Base-by-base conservation (phyloP, 2,888 invertebrate species). In the Sphaerophoria rueppellii region DNA sequence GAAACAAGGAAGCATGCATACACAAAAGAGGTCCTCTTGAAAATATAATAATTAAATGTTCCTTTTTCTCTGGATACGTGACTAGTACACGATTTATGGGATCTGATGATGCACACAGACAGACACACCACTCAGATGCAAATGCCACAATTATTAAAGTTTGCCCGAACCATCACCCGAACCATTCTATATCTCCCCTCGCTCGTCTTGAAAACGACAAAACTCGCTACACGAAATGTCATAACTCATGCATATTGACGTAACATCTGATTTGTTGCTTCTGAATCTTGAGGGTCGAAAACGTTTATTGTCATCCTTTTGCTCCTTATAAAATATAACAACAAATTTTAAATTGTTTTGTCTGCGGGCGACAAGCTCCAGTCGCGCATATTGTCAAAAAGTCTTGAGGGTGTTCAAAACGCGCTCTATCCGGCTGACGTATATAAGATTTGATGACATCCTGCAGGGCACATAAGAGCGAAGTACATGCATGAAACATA, bases 41-140 rank as follows among this genome's bases (percentile, higher is more conserved):
- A 75, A 75, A 75, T 72, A 83, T 69, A 67, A 85, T 85, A 76
- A 85, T 85, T 85, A 85, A 81, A 85, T 85, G 75, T 81, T 73
- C 58, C 24, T 73, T 55, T 52, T 54, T 63, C 58, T 52, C 34
- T 43, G 35, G 50, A 72, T 73, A 85, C 85, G 85, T 85, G 85
- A 85, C 85, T 85, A 85, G 76, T 85, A 35, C 85, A 54, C 85
- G 85, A 85, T 85, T 85, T 85, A 85, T 81, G 70, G 81, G 85
- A 81, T 85, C 81, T 85, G 85, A 70, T 77, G 85, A 73, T 77
- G 81, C 72, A 75, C 54, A 70, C 6, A 6, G 9, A 40, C 9
- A 40, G 40, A 6, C 6, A 9, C 35, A 12, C 50, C 11, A 6
- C 48, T 55, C 60, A 65, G 72, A 76, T 76, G 85, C 85, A 81